Conservation (phyloP, 2,113 vertebrate genomes). For the Reinhardtius hippoglossoides region DNA sequence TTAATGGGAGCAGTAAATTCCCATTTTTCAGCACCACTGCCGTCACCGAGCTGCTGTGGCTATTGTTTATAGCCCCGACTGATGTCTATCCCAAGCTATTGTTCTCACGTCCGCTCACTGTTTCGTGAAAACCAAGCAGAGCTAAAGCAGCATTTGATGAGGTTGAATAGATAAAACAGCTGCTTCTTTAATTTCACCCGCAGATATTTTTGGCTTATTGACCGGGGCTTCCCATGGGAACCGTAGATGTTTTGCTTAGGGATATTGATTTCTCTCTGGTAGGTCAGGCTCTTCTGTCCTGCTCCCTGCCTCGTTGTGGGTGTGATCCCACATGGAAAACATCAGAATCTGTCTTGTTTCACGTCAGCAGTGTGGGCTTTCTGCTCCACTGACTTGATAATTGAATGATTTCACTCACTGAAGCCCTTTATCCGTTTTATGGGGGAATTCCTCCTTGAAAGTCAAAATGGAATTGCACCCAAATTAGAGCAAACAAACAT, state of each 20-base stretch:
- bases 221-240: conserved; percentile 38
- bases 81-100: conserved; percentile 23
- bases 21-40: background rate
- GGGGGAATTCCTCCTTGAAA: conserved; percentile 4
- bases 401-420: conserved; percentile 17
- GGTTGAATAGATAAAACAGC: conserved; percentile 24
- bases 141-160: conserved; percentile 26
- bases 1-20: conserved; percentile 29
- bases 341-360: conserved; percentile 56
- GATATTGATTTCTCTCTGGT: conserved; percentile 59
- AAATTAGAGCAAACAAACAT: background rate
- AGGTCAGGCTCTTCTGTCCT: conserved; percentile 27
- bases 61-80: conserved; percentile 9
- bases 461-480: background rate
- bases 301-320: conserved; percentile 24
- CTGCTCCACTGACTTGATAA: conserved; percentile 43
- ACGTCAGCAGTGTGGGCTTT: conserved; percentile 23
- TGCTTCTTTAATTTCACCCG: conserved; percentile 43
- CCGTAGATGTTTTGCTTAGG: conserved; percentile 42
- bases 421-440: conserved; percentile 10
- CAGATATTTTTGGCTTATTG: conserved; percentile 63
- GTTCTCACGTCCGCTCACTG: background rate
- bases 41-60: conserved; percentile 1
- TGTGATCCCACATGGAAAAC: conserved; percentile 44
- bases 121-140: conserved; percentile 9